Percentiles rank a stretch among this genome's conserved stretches.
phyloP scores from a whole-genome alignment of 53 echinoderm and acorn worm genomes.

The Patiria pectinifera region DNA sequence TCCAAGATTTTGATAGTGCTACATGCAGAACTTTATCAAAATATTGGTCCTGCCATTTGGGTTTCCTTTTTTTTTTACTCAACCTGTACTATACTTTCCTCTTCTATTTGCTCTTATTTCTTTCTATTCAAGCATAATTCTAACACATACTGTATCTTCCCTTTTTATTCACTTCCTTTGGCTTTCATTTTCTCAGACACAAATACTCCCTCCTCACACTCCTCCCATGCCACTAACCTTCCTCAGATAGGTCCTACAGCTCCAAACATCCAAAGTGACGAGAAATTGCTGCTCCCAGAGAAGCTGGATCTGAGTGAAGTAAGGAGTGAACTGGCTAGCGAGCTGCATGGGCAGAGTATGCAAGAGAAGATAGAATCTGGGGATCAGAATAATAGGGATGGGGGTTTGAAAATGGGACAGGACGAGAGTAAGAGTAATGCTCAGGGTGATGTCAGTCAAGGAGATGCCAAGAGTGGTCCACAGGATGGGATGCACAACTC shows the following conservation, averaged over 20 bases:
- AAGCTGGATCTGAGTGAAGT: conserved; percentile 34
- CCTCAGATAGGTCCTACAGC: conserved; percentile 13
- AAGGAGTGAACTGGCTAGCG: conserved; percentile 36
- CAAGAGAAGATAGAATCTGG: conserved; percentile 25
- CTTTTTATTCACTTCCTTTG: not conserved
- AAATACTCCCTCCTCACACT: conserved; percentile 53
- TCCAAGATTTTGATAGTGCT: no score
- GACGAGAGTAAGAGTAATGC: not conserved
- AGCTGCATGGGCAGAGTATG: conserved; percentile 50
- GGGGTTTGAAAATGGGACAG: not conserved
- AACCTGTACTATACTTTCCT: not conserved
- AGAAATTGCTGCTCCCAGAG: conserved; percentile 1
- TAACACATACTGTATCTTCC: not conserved
- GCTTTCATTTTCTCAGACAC: conserved; percentile 48
- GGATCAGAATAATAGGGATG: not conserved
- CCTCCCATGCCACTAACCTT: conserved; percentile 58
- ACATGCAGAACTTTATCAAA: no score
- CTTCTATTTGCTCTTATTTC: not conserved
- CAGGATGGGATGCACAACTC: not conserved
- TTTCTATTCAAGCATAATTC: not conserved
- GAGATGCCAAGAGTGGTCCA: not conserved
- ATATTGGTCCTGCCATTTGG: no score
- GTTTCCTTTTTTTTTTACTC: no score
- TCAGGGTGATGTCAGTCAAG: not conserved
- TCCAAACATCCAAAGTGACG: not conserved